Base-by-base conservation (phyloP, 2,113 vertebrate species). In the Mustelus asterias region DNA sequence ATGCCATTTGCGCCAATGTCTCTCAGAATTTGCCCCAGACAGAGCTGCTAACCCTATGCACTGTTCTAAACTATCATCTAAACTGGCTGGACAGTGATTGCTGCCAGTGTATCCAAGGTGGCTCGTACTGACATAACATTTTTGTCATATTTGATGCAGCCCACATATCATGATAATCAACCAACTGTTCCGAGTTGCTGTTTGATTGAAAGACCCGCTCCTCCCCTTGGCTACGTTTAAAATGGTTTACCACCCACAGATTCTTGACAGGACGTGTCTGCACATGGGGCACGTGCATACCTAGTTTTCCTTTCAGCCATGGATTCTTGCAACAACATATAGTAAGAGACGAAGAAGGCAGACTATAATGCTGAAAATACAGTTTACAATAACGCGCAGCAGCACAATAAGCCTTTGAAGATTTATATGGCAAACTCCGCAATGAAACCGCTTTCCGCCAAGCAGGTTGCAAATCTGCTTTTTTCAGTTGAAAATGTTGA, bases 381-480 rank as follows among this genome's bases (percentile, higher is more conserved):
- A 95, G 10, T 72, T 54, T 95, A 48, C 41, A 95, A 1, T 70
- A 72, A 69, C 8, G 24, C 20, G 67, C 44, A 48, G 24, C 44
- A 95, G 69, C 69, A 54, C 72, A 95, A 70, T 95, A 76, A 95
- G 44, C 37, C 94, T 76, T 72, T 54, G 33, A 37, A 72, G 69
- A 95, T 95, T 95, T 76, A 95, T 29, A 72, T 26, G 69, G 69
- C 10, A 72, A 29, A 95, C 24, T 48, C 44, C 41, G 54, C 76
- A 95, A 69, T 95, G 94, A 95, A 72, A 76, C 69, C 72, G 69
- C 24, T 95, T 95, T 95, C 94, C 69, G 54, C 54, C 69, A 72
- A 72, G 69, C 69, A 93, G 44, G 69, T 72, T 95, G 69, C 67
- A 95, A 95, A 95, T 95, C 24, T 95, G 94, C 69, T 13, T 37